Evolutionary conservation across 1,140 invertebrate species (phyloP).

Genomic region (Lineus longissimus): DNA sequence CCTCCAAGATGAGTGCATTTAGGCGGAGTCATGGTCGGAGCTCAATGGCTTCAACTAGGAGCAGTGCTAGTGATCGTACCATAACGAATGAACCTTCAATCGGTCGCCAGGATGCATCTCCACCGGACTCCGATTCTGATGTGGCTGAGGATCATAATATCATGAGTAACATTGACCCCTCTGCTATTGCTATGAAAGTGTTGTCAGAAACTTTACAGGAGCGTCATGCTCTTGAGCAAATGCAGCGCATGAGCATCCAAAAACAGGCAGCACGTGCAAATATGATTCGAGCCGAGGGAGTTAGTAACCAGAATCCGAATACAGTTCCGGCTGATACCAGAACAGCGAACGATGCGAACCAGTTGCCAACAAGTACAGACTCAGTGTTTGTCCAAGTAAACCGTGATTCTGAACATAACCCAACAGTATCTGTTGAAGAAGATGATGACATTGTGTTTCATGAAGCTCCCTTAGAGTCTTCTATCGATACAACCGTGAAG

Average conservation of each 20-base stretch:
- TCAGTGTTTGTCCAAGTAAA: not conserved
- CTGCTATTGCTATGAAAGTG: not conserved
- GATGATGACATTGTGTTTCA: not conserved
- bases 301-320: not conserved
- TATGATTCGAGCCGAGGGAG: not conserved
- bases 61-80: not conserved
- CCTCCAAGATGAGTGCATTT: not conserved
- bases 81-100: not conserved
- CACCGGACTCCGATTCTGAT: not conserved
- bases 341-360: not conserved
- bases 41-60: not conserved
- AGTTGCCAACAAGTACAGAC: not conserved
- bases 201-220: conserved; percentile 2
- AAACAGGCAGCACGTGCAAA: not conserved
- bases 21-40: not conserved
- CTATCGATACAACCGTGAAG: too few relatives aligned
- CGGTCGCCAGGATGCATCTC: not conserved
- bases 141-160: not conserved
- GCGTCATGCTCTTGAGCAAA: conserved; percentile 3
- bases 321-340: not conserved
- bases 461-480: too few relatives aligned
- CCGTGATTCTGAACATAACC: not conserved
- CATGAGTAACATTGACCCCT: not conserved
- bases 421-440: not conserved
- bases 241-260: conserved; percentile 5